Conservation (phyloP, 2,888 invertebrate genomes). For the Hirtodrosophila confusa region DNA sequence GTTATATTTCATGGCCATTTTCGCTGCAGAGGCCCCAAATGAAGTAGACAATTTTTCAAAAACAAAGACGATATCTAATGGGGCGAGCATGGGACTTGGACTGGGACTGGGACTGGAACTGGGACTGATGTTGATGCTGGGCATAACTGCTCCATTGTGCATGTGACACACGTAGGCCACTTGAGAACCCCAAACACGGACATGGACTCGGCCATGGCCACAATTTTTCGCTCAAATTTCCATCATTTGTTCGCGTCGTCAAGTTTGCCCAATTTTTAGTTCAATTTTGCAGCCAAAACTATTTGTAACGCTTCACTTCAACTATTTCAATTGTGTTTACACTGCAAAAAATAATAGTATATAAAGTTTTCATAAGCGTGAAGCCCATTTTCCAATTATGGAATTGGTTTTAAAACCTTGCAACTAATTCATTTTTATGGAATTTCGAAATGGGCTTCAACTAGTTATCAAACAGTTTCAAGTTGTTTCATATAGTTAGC, state of each 20-base stretch:
- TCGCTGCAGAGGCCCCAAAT: constrained; percentile 66
- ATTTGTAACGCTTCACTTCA: constrained; percentile 29
- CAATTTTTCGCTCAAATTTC: constrained; percentile 60
- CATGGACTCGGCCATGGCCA: constrained; percentile 33
- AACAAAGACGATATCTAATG: constrained; percentile 66
- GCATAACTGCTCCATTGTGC: constrained; percentile 55
- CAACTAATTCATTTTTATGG: too few species aligned
- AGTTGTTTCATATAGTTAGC: too few species aligned
- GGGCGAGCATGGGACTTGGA: constrained; percentile 3
- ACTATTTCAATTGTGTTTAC: constrained; percentile 22
- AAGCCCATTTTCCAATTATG: too few species aligned
- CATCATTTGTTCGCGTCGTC: constrained; percentile 68
- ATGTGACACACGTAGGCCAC: constrained; percentile 76
- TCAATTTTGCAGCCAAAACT: constrained; percentile 16
- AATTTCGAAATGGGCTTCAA: too few species aligned
- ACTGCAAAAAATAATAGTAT: too few species aligned
- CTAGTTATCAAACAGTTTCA: too few species aligned
- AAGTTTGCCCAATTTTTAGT: constrained; percentile 36
- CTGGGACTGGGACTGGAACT: too few species aligned
- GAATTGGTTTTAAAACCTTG: too few species aligned
- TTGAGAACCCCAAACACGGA: constrained; percentile 51
- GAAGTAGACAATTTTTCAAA: constrained; percentile 79
- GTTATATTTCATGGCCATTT: constrained; percentile 78
- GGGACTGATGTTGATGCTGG: neutral
- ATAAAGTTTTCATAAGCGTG: too few species aligned